A percentile compares a stretch with the other conserved stretches of the same genome.
phyloP scores from a whole-genome alignment of 2,888 invertebrate species.

The Mantis religiosa region DNA sequence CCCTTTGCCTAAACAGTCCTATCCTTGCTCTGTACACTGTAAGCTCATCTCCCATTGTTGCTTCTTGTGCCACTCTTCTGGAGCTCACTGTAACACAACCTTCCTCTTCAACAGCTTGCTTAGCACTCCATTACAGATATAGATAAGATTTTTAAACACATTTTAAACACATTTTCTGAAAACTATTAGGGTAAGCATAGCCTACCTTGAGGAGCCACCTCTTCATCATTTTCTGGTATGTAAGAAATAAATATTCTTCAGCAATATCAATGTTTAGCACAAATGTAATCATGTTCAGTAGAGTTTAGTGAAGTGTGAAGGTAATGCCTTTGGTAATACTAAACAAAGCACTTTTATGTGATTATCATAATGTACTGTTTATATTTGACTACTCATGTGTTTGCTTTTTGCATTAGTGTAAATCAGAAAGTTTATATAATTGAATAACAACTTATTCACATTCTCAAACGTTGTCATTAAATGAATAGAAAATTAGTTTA shows the following conservation, averaged over 20 bases:
- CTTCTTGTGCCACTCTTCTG: too few relatives aligned
- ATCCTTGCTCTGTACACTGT: too few relatives aligned
- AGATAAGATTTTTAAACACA: too few relatives aligned
- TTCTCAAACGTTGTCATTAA: not conserved
- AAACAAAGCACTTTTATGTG: not conserved
- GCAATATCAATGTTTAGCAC: not conserved
- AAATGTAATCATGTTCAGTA: not conserved
- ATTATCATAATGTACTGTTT: not conserved
- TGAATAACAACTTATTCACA: not conserved
- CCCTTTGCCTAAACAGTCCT: too few relatives aligned
- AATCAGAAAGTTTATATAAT: not conserved
- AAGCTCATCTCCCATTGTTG: too few relatives aligned
- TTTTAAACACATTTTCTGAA: too few relatives aligned
- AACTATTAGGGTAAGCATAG: too few relatives aligned
- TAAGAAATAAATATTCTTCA: not conserved
- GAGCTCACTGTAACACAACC: too few relatives aligned
- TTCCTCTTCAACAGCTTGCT: too few relatives aligned
- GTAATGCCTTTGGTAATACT: not conserved
- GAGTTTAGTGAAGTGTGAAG: not conserved
- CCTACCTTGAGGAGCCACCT: too few relatives aligned
- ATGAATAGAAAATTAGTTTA: not conserved
- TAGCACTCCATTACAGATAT: too few relatives aligned
- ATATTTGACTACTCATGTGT: not conserved
- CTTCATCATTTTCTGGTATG: not conserved
- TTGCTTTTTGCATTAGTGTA: not conserved